Evolutionary conservation across 2,888 invertebrate species (phyloP).

Genomic region (Dioctria rufipes): DNA sequence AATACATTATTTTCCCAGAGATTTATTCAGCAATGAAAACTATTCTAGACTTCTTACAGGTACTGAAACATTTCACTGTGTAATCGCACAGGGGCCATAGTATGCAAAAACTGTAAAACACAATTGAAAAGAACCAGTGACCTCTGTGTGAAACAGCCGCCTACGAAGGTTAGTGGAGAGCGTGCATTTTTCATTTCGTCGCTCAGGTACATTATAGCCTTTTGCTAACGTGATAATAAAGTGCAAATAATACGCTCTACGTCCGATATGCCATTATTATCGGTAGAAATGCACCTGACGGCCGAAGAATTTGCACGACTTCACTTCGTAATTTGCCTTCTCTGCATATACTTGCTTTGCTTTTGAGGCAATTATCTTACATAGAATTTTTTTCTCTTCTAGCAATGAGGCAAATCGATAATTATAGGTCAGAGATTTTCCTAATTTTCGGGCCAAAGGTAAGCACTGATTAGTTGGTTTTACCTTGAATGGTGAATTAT

Average conservation of each 20-base stretch:
- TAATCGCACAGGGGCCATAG: too few relatives aligned
- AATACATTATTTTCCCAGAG: too few relatives aligned
- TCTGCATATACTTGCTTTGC: slow-evolving; percentile 5
- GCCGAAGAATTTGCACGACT: slow-evolving; percentile 49
- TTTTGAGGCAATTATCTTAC: slow-evolving; percentile 16
- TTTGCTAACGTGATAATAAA: slow-evolving; percentile 47
- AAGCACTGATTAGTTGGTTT: slow-evolving; percentile 31
- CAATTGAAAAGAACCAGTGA: slow-evolving; percentile 21
- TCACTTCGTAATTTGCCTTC: slow-evolving; percentile 30
- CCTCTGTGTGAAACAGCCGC: slow-evolving; percentile 4
- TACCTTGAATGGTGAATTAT: slow-evolving; percentile 8
- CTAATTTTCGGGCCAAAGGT: slow-evolving; percentile 48
- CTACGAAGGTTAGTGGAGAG: slow-evolving; percentile 47
- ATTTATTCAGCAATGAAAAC: too few relatives aligned
- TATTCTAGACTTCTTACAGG: too few relatives aligned
- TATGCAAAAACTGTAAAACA: too few relatives aligned
- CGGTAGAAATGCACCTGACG: slow-evolving; percentile 50
- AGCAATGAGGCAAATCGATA: slow-evolving; percentile 48
- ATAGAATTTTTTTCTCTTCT: slow-evolving; percentile 35
- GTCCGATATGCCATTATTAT: slow-evolving; percentile 41
- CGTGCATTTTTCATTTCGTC: slow-evolving; percentile 19
- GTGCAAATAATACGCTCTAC: slow-evolving; percentile 47
- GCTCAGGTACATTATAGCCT: not conserved
- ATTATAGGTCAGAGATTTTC: slow-evolving; percentile 46
- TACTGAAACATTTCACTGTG: too few relatives aligned